Evolutionary conservation across 2,113 vertebrate genomes (phyloP).

Genomic region (Gracilinanus agilis): DNA sequence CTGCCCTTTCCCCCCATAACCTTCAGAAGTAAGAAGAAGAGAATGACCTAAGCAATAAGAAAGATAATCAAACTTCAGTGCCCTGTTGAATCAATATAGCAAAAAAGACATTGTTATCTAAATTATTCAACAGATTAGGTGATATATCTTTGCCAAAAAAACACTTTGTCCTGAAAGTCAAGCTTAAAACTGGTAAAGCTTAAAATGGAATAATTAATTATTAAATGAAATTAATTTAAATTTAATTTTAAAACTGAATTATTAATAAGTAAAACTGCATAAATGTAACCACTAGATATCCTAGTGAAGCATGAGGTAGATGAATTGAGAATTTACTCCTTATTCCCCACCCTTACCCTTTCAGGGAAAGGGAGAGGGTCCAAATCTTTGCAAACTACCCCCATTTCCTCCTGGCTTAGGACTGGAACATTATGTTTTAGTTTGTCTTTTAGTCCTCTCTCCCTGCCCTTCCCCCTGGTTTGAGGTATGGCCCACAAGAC

Average conservation of each 20-base stretch:
- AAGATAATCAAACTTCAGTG: too few relatives aligned
- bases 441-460: neutral
- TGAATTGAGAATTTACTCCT: neutral
- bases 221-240: neutral
- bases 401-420: neutral
- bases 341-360: neutral
- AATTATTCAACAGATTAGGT: too few relatives aligned
- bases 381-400: neutral
- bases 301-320: neutral
- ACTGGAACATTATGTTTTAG: neutral
- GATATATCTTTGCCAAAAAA: too few relatives aligned
- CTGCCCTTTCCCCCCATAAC: too few relatives aligned
- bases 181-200: neutral
- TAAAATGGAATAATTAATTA: neutral
- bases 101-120: too few relatives aligned
- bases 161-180: too few relatives aligned
- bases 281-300: neutral
- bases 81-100: too few relatives aligned
- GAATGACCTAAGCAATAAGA: too few relatives aligned
- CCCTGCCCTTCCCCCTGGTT: neutral
- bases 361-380: neutral
- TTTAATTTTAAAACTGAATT: neutral
- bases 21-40: too few relatives aligned
- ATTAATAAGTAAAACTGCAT: neutral
- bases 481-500: neutral